Percentiles rank a stretch among this genome's conserved stretches.
phyloP scores from a whole-genome alignment of 1,140 invertebrate species.

The Drosophila willistoni region DNA sequence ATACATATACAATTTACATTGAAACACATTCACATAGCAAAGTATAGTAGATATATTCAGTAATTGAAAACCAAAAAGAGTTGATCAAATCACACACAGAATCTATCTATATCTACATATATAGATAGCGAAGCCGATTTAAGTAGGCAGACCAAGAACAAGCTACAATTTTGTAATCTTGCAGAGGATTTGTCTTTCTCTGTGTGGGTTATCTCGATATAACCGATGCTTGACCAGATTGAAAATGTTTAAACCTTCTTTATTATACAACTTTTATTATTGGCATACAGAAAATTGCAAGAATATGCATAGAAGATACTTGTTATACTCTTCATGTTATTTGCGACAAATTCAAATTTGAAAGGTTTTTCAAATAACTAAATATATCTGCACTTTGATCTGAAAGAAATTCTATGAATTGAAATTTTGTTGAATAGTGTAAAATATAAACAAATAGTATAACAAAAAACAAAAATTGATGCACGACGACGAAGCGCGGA shows the following conservation, averaged over 20 bases:
- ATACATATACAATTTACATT: not conserved
- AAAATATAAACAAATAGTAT: not conserved
- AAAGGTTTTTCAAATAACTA: not conserved
- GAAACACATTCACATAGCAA: not conserved
- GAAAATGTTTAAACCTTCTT: too few relatives aligned
- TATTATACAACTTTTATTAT: too few relatives aligned
- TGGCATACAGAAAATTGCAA: too few relatives aligned
- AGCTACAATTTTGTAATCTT: too few relatives aligned
- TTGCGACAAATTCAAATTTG: not conserved
- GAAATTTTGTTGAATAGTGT: constrained; percentile 12
- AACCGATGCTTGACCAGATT: too few relatives aligned
- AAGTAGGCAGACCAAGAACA: too few relatives aligned
- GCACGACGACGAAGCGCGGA: constrained; percentile 37
- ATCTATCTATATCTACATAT: too few relatives aligned
- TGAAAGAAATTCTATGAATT: constrained; percentile 4
- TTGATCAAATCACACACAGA: not conserved
- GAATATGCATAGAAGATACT: too few relatives aligned
- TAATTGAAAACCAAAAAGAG: constrained; percentile 5
- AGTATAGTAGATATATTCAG: constrained; percentile 5
- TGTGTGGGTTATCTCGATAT: too few relatives aligned
- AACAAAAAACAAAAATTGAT: not conserved
- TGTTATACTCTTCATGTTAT: too few relatives aligned
- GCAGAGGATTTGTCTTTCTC: too few relatives aligned
- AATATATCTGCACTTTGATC: constrained; percentile 4
- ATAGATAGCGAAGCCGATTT: too few relatives aligned